phyloP scores from a whole-genome alignment of 2,888 invertebrate species.

The Tachina fera region DNA sequence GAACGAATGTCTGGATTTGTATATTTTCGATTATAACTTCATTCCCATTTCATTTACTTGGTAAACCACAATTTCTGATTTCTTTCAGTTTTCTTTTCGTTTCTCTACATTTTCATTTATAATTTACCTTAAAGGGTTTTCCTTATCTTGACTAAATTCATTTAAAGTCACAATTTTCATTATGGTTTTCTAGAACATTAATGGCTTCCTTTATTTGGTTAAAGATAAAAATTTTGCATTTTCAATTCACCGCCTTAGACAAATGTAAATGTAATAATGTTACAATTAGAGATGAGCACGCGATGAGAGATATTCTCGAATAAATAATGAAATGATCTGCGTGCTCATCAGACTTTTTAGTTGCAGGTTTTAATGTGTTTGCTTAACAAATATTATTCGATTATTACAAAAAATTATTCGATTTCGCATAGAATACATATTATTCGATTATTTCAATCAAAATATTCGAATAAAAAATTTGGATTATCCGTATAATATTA shows the following conservation, averaged over 20 bases:
- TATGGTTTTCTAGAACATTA: neutral
- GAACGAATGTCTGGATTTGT: neutral
- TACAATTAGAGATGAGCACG: neutral
- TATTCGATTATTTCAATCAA: too few species aligned
- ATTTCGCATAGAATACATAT: too few species aligned
- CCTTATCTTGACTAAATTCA: slow-evolving; percentile 7
- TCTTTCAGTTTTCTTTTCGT: slow-evolving; percentile 8
- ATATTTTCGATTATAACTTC: slow-evolving; percentile 31
- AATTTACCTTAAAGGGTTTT: slow-evolving; percentile 48
- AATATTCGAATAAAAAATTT: too few species aligned
- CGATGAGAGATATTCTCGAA: neutral
- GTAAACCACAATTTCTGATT: neutral
- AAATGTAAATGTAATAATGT: neutral
- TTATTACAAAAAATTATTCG: too few species aligned
- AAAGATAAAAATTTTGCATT: neutral
- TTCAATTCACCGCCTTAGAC: neutral
- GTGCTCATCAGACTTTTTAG: too few species aligned
- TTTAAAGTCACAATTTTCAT: neutral
- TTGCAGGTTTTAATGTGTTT: too few species aligned
- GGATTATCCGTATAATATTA: too few species aligned
- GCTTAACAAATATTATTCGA: too few species aligned
- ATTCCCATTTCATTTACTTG: slow-evolving; percentile 11
- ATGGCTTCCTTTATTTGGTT: neutral
- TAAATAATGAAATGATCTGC: neutral
- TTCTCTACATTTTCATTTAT: slow-evolving; percentile 29